Evolutionary conservation across 2,113 vertebrate species (phyloP).

Genomic region (Clinocottus analis): DNA sequence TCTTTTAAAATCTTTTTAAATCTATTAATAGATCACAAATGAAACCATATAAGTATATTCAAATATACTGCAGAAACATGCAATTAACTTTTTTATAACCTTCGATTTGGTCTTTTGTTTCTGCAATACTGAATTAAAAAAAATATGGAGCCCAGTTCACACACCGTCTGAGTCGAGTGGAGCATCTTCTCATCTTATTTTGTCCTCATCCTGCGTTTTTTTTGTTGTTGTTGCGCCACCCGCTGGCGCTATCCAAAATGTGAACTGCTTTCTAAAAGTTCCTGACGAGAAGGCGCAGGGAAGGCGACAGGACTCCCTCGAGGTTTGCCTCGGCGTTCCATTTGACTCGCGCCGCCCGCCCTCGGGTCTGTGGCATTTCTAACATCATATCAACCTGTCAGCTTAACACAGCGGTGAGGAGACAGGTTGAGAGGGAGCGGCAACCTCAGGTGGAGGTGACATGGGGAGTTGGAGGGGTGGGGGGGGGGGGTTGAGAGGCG

Average conservation of each 20-base stretch:
- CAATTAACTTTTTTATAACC: background rate
- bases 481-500: slow-evolving; percentile 22
- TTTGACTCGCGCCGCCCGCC: slow-evolving; percentile 54
- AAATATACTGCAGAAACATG: background rate
- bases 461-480: slow-evolving; percentile 13
- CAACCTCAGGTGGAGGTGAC: slow-evolving; percentile 58
- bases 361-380: slow-evolving; percentile 58
- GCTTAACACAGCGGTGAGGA: slow-evolving; percentile 56
- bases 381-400: slow-evolving; percentile 69
- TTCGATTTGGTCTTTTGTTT: background rate
- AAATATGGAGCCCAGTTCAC: background rate
- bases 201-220: slow-evolving; percentile 21
- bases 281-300: slow-evolving; percentile 4
- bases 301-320: slow-evolving; percentile 59
- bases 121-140: background rate
- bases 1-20: no score
- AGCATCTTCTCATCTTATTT: slow-evolving; percentile 4
- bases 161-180: background rate
- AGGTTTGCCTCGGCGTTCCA: slow-evolving; percentile 54
- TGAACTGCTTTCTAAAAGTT: slow-evolving; percentile 43
- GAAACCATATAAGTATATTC: background rate
- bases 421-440: slow-evolving; percentile 40
- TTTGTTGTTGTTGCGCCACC: background rate
- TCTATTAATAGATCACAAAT: background rate
- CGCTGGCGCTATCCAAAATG: slow-evolving; percentile 46